These are phyloP conservation scores for Laterallus jamaicensis DNA, from an alignment of 2,113 vertebrate species.

Conservation along the genomic window DNA sequence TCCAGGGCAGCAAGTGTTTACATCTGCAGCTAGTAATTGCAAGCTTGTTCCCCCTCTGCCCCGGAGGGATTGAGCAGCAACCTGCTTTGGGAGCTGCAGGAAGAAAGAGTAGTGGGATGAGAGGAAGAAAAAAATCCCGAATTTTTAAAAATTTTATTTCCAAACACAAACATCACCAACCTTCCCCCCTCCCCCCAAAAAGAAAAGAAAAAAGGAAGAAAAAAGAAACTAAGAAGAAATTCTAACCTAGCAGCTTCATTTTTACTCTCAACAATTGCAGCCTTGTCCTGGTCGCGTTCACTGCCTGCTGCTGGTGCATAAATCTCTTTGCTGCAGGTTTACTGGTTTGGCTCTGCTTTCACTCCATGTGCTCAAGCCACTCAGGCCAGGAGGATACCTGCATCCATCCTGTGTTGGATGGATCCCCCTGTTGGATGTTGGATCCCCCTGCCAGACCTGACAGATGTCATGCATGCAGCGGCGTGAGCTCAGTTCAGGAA, in stretches of 20 bases:
- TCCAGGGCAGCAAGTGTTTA: not conserved
- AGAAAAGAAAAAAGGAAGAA: too few relatives aligned
- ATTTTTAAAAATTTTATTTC: not conserved
- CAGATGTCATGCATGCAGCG: not conserved
- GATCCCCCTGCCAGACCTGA: not conserved
- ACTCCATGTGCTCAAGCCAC: not conserved
- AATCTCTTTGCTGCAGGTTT: not conserved
- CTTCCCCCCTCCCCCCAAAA: too few relatives aligned
- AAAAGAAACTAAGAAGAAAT: not conserved
- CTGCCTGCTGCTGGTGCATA: not conserved
- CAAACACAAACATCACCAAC: not conserved
- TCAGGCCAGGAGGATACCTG: not conserved
- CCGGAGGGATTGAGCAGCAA: not conserved
- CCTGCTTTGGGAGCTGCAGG: not conserved
- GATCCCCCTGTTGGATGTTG: too few relatives aligned
- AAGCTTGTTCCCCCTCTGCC: not conserved
- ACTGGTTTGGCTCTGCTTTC: not conserved
- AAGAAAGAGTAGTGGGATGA: accelerated
- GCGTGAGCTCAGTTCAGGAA: not conserved
- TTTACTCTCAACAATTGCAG: not conserved
- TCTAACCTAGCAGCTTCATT: not conserved
- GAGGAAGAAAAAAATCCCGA: too few relatives aligned
- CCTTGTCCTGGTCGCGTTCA: not conserved
- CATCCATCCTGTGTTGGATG: not conserved
- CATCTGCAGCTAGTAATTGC: not conserved